phyloP scores from a whole-genome alignment of 2,113 vertebrate genomes.

The Mixornis gularis region DNA sequence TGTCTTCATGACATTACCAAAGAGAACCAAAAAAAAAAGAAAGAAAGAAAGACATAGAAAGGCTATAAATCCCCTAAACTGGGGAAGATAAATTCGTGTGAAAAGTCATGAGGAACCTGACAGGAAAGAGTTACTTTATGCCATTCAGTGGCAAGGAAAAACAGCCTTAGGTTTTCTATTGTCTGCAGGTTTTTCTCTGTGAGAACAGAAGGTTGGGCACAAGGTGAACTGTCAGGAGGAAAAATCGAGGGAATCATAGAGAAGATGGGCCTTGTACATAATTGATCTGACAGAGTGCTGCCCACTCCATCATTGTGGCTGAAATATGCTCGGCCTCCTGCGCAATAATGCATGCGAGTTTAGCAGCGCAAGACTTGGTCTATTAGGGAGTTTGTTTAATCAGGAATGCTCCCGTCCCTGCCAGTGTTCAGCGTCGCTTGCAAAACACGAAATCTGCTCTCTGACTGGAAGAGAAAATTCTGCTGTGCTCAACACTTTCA shows the following conservation, averaged over 20 bases:
- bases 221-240: constrained; percentile 72
- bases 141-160: background rate
- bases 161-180: constrained; percentile 42
- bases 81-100: constrained; percentile 14
- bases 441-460: constrained; percentile 22
- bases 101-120: constrained; percentile 25
- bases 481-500: constrained; percentile 21
- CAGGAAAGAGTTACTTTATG: constrained; percentile 56
- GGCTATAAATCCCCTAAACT: constrained; percentile 1
- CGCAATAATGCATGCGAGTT: constrained; percentile 42
- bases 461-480: constrained; percentile 29
- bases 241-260: constrained; percentile 68
- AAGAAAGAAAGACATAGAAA: background rate
- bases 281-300: constrained; percentile 75
- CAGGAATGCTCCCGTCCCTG: constrained; percentile 42
- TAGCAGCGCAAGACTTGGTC: constrained; percentile 53
- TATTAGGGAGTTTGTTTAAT: constrained; percentile 62
- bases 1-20: background rate
- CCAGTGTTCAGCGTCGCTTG: constrained; percentile 30
- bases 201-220: constrained; percentile 71
- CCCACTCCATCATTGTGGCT: constrained; percentile 61
- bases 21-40: background rate
- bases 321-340: constrained; percentile 59
- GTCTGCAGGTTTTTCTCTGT: constrained; percentile 60
- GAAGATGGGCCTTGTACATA: constrained; percentile 70